Evolutionary conservation across 2,797 vertebrate genomes (phyloP).

Genomic region (Chromobotia macracanthus): DNA sequence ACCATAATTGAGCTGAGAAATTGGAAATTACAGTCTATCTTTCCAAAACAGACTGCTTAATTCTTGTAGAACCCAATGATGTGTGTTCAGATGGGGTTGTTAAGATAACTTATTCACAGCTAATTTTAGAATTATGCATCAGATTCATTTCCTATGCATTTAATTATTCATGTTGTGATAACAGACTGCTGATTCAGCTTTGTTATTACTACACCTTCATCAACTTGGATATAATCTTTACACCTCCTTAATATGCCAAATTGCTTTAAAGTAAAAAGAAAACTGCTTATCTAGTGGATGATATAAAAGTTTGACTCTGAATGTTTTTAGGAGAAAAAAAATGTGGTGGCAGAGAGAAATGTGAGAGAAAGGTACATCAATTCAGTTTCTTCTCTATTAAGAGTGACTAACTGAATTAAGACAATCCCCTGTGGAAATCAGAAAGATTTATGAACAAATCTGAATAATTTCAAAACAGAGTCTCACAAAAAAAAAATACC

Average conservation of each 20-base stretch:
- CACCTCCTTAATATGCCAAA: constrained; percentile 8
- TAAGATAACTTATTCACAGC: background rate
- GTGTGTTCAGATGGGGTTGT: constrained; percentile 11
- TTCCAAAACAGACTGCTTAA: constrained; percentile 71
- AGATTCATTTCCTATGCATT: constrained; percentile 8
- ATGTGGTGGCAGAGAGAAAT: constrained; percentile 20
- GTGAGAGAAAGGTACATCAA: constrained; percentile 24
- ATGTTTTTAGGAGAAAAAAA: background rate
- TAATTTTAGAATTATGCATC: constrained; percentile 28
- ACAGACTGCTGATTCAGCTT: background rate
- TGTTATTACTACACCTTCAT: background rate
- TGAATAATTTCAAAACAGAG: constrained; percentile 22
- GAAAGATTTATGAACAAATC: constrained; percentile 1
- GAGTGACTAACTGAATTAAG: constrained; percentile 35
- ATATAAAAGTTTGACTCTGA: constrained; percentile 12
- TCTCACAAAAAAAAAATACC: constrained; percentile 8
- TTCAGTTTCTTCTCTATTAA: constrained; percentile 6
- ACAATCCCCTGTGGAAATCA: constrained; percentile 16
- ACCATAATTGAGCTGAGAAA: constrained; percentile 37
- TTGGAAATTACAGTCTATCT: constrained; percentile 74
- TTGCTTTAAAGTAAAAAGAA: constrained; percentile 27
- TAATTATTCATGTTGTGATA: background rate
- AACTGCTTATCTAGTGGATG: constrained; percentile 22
- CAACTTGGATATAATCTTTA: background rate
- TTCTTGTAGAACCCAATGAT: constrained; percentile 33